Evolutionary conservation across 2,113 vertebrate genomes (phyloP), one percentile per base, ranked within the genome.

Genomic region (Pao palembangensis): DNA sequence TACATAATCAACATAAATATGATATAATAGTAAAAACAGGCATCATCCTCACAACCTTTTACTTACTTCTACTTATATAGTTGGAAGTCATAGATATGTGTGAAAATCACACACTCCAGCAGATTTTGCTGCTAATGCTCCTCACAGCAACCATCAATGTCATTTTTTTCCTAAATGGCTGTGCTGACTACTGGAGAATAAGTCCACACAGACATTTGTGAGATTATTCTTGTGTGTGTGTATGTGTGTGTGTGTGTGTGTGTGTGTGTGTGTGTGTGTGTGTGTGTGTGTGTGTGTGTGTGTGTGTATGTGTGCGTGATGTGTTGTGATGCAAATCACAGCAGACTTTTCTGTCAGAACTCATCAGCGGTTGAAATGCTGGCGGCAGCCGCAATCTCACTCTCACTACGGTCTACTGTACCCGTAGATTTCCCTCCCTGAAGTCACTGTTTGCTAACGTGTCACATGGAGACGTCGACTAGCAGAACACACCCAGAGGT

Each of bases 301-400:
- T 64, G 51, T 31, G 21, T 48, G 15, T 21, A 20, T 55, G 42
- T n/a, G 21, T 46, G 43, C 62, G 21, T 25, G 47, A 63, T 19
- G 58, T 47, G 51, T 38, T 64, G 59, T 82, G 70, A 82, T 67
- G 64, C 8, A 75, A 84, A 82, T 73, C 54, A 58, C 2, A 13
- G 51, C 60, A 69, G 79, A 77, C 73, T 57, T 72, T 57, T 67
- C 71, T 79, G 78, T 83, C 76, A 78, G 48, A 58, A 72, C 55
- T 47, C 54, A 78, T 86, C 77, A 82, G 72, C 38, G 55, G 53
- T 59, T 58, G 61, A 44, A 77, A 55, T 10, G 55, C 75, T 69
- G 25, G 54, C 18, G 31, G 73, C 68, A 54, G 31, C 66, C 28
- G 67, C 46, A 14, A 48, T 64, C 61, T 58, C 53, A 49, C 60